Conservation (phyloP, 2,113 vertebrate genomes). For the Hiodon tergisus region DNA sequence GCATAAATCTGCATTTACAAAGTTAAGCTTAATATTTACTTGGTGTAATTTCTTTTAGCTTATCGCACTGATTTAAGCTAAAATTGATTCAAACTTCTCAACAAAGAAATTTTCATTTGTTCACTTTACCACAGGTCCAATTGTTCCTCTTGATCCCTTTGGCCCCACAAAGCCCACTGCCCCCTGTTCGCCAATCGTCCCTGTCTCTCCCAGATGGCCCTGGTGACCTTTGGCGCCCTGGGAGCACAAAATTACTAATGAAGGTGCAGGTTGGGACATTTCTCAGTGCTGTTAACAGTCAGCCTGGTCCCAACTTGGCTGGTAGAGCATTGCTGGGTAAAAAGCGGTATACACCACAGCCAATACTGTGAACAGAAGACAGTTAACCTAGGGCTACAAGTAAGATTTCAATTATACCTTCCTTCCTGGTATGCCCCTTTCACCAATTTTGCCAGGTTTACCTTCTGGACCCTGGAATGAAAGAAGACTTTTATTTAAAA, state of each 20-base stretch:
- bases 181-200: conserved; percentile 75
- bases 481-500: conserved; percentile 15
- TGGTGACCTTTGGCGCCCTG: conserved; percentile 88
- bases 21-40: not conserved
- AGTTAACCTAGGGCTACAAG: not conserved
- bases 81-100: not conserved
- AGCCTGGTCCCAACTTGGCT: too few relatives aligned
- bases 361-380: too few relatives aligned
- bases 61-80: not conserved
- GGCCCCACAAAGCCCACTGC: conserved; percentile 78
- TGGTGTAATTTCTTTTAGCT: too few relatives aligned
- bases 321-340: too few relatives aligned
- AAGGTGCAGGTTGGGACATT: not conserved
- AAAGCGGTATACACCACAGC: too few relatives aligned
- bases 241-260: conserved; percentile 3
- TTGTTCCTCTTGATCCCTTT: conserved; percentile 93
- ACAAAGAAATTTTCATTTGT: conserved; percentile 28
- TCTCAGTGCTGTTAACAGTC: not conserved
- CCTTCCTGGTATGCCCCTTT: conserved; percentile 79
- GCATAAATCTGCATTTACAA: not conserved
- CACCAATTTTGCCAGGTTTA: conserved; percentile 85
- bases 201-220: conserved; percentile 88
- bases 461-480: conserved; percentile 83
- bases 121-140: conserved; percentile 82
- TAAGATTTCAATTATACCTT: conserved; percentile 68